Evolutionary conservation across 1,140 invertebrate genomes (phyloP).

Genomic region (Condylostylus longicornis): DNA sequence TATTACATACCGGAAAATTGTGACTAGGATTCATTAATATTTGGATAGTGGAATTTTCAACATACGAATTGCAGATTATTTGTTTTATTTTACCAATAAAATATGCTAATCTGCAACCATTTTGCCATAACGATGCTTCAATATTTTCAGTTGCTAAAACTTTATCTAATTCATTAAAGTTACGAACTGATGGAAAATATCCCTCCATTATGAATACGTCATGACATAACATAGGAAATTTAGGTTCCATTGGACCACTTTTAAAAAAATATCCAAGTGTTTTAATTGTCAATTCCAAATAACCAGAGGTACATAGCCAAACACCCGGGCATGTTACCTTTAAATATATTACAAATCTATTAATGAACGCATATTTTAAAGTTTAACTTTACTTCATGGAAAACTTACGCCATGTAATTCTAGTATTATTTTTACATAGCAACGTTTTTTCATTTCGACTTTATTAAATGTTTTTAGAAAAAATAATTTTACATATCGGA

Average conservation of each 20-base stretch:
- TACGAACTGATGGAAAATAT: slow-evolving; percentile 20
- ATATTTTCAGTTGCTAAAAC: slow-evolving; percentile 17
- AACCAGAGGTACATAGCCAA: slow-evolving; percentile 28
- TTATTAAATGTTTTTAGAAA: no score
- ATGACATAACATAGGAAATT: slow-evolving; percentile 26
- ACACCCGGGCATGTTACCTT: slow-evolving; percentile 29
- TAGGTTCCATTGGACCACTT: slow-evolving; percentile 26
- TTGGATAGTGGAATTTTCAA: slow-evolving; percentile 18
- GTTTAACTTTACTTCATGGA: not conserved
- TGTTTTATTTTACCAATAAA: slow-evolving; percentile 18
- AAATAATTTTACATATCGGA: no score
- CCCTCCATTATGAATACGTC: slow-evolving; percentile 28
- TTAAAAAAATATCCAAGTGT: slow-evolving; percentile 28
- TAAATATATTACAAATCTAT: not conserved
- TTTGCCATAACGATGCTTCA: slow-evolving; percentile 28
- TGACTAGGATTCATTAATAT: slow-evolving; percentile 25
- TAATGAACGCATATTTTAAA: not conserved
- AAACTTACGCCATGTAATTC: slow-evolving; percentile 2
- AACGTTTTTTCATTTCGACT: slow-evolving; percentile 1
- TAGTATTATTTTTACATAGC: not conserved
- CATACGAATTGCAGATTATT: slow-evolving; percentile 20
- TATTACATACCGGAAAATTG: slow-evolving; percentile 16
- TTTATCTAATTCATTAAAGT: slow-evolving; percentile 15
- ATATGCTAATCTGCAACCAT: slow-evolving; percentile 22
- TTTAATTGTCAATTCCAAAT: slow-evolving; percentile 24